Evolutionary conservation across 2,888 invertebrate species (phyloP).

Genomic region (Onthophagus sagittarius): DNA sequence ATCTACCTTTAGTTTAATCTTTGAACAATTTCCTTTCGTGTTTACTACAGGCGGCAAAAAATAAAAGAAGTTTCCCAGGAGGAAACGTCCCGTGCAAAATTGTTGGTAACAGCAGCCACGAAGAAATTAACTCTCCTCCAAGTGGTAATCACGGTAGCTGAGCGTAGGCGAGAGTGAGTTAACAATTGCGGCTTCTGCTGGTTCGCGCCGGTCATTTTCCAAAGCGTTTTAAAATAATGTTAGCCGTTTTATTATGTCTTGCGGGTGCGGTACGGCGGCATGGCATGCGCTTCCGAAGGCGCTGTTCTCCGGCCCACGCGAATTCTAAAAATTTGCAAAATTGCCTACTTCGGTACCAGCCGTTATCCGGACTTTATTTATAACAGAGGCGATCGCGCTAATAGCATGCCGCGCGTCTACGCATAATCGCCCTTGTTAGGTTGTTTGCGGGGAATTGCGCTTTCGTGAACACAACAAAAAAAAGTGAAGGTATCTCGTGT

Average conservation of each 20-base stretch:
- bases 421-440: neutral
- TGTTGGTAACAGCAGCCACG: neutral
- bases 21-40: neutral
- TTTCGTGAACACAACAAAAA: neutral
- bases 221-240: constrained; percentile 10
- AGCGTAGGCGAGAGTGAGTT: constrained; percentile 9
- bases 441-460: neutral
- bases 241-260: constrained; percentile 7
- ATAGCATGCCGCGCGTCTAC: neutral
- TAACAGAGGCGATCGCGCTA: constrained; percentile 9
- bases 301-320: constrained; percentile 8
- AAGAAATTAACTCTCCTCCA: constrained; percentile 8
- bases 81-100: neutral
- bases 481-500: neutral
- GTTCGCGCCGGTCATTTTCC: neutral
- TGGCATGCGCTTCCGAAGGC: neutral
- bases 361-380: constrained; percentile 12
- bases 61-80: neutral
- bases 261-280: neutral
- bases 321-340: constrained; percentile 5
- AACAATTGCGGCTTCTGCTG: constrained; percentile 3
- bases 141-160: constrained; percentile 10
- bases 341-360: neutral
- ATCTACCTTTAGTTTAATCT: too few relatives aligned
- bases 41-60: neutral